Base-by-base conservation (phyloP, 2,797 vertebrate species). In the Clarias fuscus region DNA sequence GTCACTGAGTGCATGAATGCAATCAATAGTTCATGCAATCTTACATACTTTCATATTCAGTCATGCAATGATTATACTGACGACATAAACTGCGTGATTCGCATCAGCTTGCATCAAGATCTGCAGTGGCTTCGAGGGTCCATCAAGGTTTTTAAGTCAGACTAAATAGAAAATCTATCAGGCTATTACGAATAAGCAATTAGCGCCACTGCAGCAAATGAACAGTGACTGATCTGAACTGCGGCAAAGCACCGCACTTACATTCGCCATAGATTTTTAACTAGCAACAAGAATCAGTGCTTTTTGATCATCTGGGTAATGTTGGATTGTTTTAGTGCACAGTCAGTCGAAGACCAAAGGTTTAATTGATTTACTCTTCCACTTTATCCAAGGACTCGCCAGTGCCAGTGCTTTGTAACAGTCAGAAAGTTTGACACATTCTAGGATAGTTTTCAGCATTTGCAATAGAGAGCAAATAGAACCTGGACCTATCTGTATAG, bases 121-220 rank as follows among this genome's bases (percentile, higher is more conserved):
- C 71, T 15, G 43, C 24, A 53, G 14, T 3, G 71, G 40, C 40
- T 48, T 22, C 24, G 20, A 73, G 24, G 7, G 40, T 73, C 40
- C 71, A 73, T 73, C 71, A n/a, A 56, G 37, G 24, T n/a, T 73
- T 73, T 58, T 58, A 48, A 75, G 73, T 48, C 71, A 5, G 43
- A 48, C 71, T 56, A 48, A 56, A 30, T 76, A 76, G n/a, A 56
- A 58, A 76, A 58, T 56, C n/a, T 18, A 76, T 76, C 58, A 30
- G 30, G 73, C 56, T 76, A 76, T 76, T 76, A 76, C 30, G 48
- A 75, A 75, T 75, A 17, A 76, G 15, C 17, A 58, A 76, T 76
- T 76, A 76, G 53, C 73, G 17, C n/a, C 27, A 58, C 73, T 30
- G n/a, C 58, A 27, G n/a, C 7, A 53, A 76, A 30, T 58, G 48